Percentiles rank a stretch among this genome's conserved stretches.
Conservation (phyloP, 2,888 invertebrate species). For the Pammene aurita region DNA sequence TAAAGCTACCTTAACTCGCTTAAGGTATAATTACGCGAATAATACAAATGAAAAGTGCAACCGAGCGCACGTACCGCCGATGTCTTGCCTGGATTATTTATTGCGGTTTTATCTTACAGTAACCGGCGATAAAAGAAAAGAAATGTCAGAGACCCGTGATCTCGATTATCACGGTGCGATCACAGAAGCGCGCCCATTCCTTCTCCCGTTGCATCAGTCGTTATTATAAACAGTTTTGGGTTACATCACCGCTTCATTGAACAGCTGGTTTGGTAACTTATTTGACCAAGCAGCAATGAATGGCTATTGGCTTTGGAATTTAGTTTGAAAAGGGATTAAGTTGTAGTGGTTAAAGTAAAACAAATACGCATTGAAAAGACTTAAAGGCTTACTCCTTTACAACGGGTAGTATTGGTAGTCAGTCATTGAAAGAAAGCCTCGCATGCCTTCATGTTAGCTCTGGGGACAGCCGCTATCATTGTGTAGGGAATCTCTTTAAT, state of each 20-base stretch:
- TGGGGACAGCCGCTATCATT: conserved; percentile 75
- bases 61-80: conserved; percentile 68
- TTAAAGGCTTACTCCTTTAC: conserved; percentile 66
- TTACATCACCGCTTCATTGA: conserved; percentile 47
- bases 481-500: conserved; percentile 75
- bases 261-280: neutral
- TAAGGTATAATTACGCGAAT: conserved; percentile 74
- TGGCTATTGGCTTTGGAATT: neutral
- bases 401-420: conserved; percentile 70
- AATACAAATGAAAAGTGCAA: conserved; percentile 77
- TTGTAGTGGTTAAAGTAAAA: conserved; percentile 56
- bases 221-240: conserved; percentile 5
- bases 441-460: conserved; percentile 62
- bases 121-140: conserved; percentile 80
- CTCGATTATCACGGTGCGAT: conserved; percentile 78
- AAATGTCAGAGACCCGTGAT: conserved; percentile 76
- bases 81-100: conserved; percentile 76
- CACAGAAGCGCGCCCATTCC: conserved; percentile 64
- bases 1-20: conserved; percentile 60
- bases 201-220: conserved; percentile 7
- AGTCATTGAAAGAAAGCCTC: conserved; percentile 70
- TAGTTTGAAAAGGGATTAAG: conserved; percentile 13
- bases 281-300: conserved; percentile 51
- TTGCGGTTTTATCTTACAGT: conserved; percentile 76
- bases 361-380: conserved; percentile 70